phyloP scores from a whole-genome alignment of 1,140 invertebrate genomes.

The Protaetia brevitarsis region DNA sequence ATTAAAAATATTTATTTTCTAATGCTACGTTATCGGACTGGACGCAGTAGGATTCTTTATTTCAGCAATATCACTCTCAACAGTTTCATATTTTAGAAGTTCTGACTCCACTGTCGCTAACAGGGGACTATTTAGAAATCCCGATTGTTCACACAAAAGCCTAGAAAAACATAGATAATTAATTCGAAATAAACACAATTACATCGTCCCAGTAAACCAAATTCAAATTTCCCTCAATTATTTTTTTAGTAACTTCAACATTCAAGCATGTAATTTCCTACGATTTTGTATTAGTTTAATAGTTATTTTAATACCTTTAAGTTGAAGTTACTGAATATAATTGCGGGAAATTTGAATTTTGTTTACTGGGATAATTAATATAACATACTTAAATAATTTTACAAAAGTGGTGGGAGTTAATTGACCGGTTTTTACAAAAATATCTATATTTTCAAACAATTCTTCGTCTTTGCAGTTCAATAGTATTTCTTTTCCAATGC shows the following conservation, averaged over 20 bases:
- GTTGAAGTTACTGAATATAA: too few species aligned
- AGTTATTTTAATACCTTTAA: too few species aligned
- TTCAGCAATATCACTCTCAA: slow-evolving; percentile 33
- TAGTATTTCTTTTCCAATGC: slow-evolving; percentile 33
- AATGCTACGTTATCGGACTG: background rate
- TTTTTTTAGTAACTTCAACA: too few species aligned
- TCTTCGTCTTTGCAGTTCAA: slow-evolving; percentile 35
- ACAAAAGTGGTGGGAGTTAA: slow-evolving; percentile 40
- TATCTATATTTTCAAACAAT: slow-evolving; percentile 38
- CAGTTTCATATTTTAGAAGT: slow-evolving; percentile 40
- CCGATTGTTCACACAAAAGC: slow-evolving; percentile 35
- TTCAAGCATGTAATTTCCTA: too few species aligned
- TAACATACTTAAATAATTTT: slow-evolving; percentile 39
- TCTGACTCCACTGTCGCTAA: slow-evolving; percentile 39
- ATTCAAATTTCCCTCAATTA: too few species aligned
- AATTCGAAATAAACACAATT: too few species aligned
- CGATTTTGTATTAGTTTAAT: too few species aligned
- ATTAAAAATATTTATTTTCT: background rate
- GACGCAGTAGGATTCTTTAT: background rate
- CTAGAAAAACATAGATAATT: slow-evolving; percentile 32
- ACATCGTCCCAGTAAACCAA: too few species aligned
- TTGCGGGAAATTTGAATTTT: too few species aligned
- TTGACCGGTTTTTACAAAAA: slow-evolving; percentile 42
- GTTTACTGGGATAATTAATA: background rate
- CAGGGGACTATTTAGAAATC: slow-evolving; percentile 41